Conservation (phyloP, 1,140 invertebrate genomes). For the Leptinotarsa undecemlineata region DNA sequence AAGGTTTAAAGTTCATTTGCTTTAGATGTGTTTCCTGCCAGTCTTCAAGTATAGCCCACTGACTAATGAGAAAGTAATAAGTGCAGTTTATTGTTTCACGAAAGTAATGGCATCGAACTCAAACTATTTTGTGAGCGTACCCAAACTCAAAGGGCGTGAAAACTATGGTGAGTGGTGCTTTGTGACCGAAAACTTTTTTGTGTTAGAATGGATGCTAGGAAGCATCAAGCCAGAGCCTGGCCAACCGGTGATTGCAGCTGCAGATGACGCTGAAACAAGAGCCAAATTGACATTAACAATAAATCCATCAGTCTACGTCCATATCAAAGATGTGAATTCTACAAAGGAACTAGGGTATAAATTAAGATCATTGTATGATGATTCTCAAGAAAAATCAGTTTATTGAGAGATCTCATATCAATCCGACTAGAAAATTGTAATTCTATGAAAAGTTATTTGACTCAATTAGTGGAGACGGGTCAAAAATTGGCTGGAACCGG, state of each 20-base stretch:
- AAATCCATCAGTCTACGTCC: slow-evolving; percentile 10
- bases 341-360: slow-evolving; percentile 15
- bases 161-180: slow-evolving; percentile 38
- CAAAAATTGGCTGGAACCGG: too few relatives aligned
- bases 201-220: slow-evolving; percentile 34
- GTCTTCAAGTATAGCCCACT: too few relatives aligned
- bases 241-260: not conserved
- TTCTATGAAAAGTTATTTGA: too few relatives aligned
- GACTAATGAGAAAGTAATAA: too few relatives aligned
- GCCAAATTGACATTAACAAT: not conserved
- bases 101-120: too few relatives aligned
- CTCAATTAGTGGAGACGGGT: too few relatives aligned
- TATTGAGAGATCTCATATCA: too few relatives aligned
- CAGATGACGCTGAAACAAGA: not conserved
- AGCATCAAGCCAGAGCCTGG: not conserved
- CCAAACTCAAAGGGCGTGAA: slow-evolving; percentile 35
- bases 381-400: slow-evolving; percentile 23
- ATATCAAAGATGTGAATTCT: not conserved
- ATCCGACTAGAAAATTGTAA: too few relatives aligned
- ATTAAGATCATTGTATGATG: slow-evolving; percentile 21
- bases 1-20: too few relatives aligned
- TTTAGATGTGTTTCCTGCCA: too few relatives aligned
- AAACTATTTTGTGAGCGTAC: slow-evolving; percentile 29
- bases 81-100: too few relatives aligned
- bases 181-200: slow-evolving; percentile 34